Evolutionary conservation across 37 sponge, comb jelly and placozoan species (phyloP).

Genomic region (Chondrosia reniformis): DNA sequence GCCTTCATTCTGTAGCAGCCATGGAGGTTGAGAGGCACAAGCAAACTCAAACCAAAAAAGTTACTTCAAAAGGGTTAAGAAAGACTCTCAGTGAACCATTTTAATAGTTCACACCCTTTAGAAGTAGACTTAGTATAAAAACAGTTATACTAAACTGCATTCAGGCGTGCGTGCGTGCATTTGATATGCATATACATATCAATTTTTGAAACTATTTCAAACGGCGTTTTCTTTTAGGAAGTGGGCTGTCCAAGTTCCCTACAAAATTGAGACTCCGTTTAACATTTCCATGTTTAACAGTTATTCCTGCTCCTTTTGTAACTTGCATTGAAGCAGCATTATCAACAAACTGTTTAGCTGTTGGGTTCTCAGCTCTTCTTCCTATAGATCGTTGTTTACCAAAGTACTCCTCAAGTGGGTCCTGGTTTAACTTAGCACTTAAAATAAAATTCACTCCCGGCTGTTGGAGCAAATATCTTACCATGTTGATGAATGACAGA

Average conservation of each 20-base stretch:
- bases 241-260: not conserved
- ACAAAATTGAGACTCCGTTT: not conserved
- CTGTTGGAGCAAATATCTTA: not conserved
- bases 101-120: too few species aligned
- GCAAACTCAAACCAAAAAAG: not conserved
- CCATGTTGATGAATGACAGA: conserved; percentile 5
- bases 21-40: not conserved
- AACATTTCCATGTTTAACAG: not conserved
- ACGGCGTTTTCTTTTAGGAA: not conserved
- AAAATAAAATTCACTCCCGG: not conserved
- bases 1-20: not conserved
- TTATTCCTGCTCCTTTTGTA: not conserved
- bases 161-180: too few species aligned
- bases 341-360: not conserved
- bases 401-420: conserved; percentile 12
- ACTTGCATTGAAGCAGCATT: not conserved
- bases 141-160: too few species aligned
- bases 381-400: not conserved
- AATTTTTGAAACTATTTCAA: too few species aligned
- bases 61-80: not conserved
- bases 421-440: not conserved
- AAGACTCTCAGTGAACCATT: not conserved
- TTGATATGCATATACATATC: too few species aligned
- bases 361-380: conserved; percentile 5
- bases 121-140: too few species aligned